Conservation (phyloP, 2,113 vertebrate genomes). For the Hippolais icterina region DNA sequence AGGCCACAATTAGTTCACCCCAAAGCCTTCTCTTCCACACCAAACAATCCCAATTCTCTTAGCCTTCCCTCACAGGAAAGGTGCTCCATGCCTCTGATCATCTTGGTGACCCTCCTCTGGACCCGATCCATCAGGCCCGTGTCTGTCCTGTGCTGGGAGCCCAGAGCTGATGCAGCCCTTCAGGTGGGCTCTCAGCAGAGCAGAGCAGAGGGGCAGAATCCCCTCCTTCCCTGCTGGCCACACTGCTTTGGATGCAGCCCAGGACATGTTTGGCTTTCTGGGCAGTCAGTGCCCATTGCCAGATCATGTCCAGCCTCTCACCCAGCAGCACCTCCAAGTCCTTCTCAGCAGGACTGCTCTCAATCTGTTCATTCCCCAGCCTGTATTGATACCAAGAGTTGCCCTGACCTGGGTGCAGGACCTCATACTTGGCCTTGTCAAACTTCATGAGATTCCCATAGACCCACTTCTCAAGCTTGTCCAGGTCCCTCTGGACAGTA, state of each 20-base stretch:
- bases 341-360: background rate
- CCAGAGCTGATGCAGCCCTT: background rate
- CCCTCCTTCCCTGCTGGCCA: rapidly evolving
- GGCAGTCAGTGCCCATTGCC: rapidly evolving
- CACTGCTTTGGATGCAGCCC: rapidly evolving
- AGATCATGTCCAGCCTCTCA: background rate
- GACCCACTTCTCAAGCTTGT: background rate
- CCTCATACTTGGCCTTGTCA: background rate
- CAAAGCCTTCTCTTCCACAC: background rate
- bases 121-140: rapidly evolving
- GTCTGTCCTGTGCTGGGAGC: background rate
- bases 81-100: background rate
- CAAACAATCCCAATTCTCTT: background rate
- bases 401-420: background rate
- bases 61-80: background rate
- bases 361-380: rapidly evolving
- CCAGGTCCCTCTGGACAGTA: background rate
- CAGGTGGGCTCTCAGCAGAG: background rate
- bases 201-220: background rate
- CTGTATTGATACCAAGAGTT: rapidly evolving
- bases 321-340: rapidly evolving
- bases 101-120: background rate
- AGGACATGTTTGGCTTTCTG: rapidly evolving
- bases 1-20: background rate
- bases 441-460: background rate